A percentile compares a stretch with the other conserved stretches of the same genome.
Conservation (phyloP, 2,888 invertebrate species). For the Brachypterus glaber region DNA sequence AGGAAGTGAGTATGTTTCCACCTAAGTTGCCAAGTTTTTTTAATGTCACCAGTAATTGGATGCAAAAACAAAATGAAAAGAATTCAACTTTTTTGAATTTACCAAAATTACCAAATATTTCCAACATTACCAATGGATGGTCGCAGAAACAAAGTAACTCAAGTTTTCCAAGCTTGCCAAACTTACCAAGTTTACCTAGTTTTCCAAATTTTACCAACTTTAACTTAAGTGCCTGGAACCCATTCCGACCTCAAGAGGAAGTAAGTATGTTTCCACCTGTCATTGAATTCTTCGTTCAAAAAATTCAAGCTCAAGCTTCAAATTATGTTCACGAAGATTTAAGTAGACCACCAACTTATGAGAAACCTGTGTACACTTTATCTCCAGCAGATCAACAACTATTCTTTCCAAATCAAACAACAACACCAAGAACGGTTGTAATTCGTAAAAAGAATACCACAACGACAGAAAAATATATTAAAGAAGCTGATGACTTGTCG, state of each 20-base stretch:
- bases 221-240: too few relatives aligned
- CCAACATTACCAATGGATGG: too few relatives aligned
- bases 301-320: slow-evolving; percentile 60
- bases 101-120: too few relatives aligned
- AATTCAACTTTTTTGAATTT: too few relatives aligned
- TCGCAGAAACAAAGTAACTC: too few relatives aligned
- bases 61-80: too few relatives aligned
- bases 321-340: slow-evolving; percentile 53
- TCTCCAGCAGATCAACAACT: slow-evolving; percentile 24
- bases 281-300: slow-evolving; percentile 58
- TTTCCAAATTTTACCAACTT: too few relatives aligned
- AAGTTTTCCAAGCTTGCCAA: too few relatives aligned
- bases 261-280: slow-evolving; percentile 53
- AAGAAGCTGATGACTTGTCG: slow-evolving; percentile 1
- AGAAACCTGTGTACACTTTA: slow-evolving; percentile 32
- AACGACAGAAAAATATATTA: slow-evolving; percentile 7
- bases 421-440: slow-evolving; percentile 4
- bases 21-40: too few relatives aligned
- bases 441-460: slow-evolving; percentile 3
- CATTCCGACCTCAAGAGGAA: slow-evolving; percentile 19
- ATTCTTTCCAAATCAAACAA: slow-evolving; percentile 8
- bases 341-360: slow-evolving; percentile 38
- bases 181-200: too few relatives aligned
- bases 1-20: slow-evolving; percentile 48
- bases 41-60: too few relatives aligned